These are phyloP conservation scores for Orius laevigatus DNA, from an alignment of 1,140 invertebrate genomes.

Conservation along the genomic window DNA sequence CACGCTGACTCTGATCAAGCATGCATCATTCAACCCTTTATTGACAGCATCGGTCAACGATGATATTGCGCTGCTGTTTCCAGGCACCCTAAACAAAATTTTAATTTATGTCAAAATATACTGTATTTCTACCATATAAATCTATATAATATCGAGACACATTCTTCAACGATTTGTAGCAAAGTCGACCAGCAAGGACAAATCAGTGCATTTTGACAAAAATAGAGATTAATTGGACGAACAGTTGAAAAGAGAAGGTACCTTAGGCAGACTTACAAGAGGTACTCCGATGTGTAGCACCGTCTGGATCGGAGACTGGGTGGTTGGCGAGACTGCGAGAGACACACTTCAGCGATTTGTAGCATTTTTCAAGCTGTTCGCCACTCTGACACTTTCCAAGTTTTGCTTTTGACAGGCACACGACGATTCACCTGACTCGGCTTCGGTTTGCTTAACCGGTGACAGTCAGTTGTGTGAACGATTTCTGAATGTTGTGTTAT, in stretches of 20 bases:
- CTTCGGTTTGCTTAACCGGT: constrained; percentile 48
- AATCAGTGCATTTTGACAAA: constrained; percentile 46
- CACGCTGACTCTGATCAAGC: constrained; percentile 59
- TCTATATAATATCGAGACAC: constrained; percentile 80
- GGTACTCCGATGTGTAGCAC: constrained; percentile 71
- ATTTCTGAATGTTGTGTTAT: constrained; percentile 31
- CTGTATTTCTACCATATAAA: constrained; percentile 39
- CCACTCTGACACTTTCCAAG: constrained; percentile 71
- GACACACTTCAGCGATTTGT: constrained; percentile 33
- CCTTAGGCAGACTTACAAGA: constrained; percentile 63
- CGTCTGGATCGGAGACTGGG: constrained; percentile 37
- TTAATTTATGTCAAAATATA: constrained; percentile 21
- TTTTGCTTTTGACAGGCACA: constrained; percentile 65
- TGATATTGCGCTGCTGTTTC: constrained; percentile 85
- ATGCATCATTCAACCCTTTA: constrained; percentile 38
- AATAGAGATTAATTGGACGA: constrained; percentile 30
- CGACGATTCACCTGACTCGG: constrained; percentile 33
- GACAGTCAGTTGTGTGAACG: constrained; percentile 50
- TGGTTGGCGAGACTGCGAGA: constrained; percentile 24
- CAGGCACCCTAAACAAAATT: constrained; percentile 53
- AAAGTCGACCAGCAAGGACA: constrained; percentile 72
- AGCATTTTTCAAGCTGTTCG: constrained; percentile 62
- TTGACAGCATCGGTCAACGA: constrained; percentile 73
- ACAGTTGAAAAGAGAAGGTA: constrained; percentile 20
- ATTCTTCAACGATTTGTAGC: constrained; percentile 74